Conservation (phyloP, 2,888 invertebrate species). For the Hedychridium roseum region DNA sequence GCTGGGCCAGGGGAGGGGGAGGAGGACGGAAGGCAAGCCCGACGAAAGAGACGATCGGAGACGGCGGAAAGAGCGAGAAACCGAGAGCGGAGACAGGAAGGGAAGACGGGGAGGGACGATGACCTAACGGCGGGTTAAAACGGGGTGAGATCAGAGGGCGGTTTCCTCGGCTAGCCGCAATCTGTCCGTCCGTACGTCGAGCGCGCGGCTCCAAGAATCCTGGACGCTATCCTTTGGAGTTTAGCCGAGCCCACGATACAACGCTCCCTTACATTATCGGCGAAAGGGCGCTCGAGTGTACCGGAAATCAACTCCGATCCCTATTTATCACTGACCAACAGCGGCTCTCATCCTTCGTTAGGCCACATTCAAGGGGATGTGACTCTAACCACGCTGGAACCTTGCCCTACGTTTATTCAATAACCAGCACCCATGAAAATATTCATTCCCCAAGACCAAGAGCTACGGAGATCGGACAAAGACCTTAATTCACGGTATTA, state of each 20-base stretch:
- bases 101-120: conserved; percentile 18
- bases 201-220: conserved; percentile 50
- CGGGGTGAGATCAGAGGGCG: conserved; percentile 40
- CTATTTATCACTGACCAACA: conserved; percentile 52
- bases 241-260: conserved; percentile 50
- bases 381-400: no score
- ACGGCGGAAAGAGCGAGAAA: conserved; percentile 17
- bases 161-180: conserved; percentile 58
- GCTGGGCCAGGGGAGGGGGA: conserved; percentile 15
- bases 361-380: no score
- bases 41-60: conserved; percentile 10
- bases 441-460: no score
- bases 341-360: conserved; percentile 48
- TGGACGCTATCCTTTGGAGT: conserved; percentile 52
- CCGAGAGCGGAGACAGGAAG: conserved; percentile 7
- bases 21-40: conserved; percentile 11
- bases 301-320: conserved; percentile 56
- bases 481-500: no score
- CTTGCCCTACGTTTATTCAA: no score
- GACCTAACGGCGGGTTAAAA: conserved; percentile 27
- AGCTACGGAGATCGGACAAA: no score
- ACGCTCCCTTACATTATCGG: conserved; percentile 50
- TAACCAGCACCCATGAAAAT: no score
- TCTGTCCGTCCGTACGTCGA: conserved; percentile 51
- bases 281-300: conserved; percentile 38